Percentiles rank a stretch among this genome's conserved stretches.
phyloP scores from a whole-genome alignment of 2,888 invertebrate genomes.

The Myathropa florea region DNA sequence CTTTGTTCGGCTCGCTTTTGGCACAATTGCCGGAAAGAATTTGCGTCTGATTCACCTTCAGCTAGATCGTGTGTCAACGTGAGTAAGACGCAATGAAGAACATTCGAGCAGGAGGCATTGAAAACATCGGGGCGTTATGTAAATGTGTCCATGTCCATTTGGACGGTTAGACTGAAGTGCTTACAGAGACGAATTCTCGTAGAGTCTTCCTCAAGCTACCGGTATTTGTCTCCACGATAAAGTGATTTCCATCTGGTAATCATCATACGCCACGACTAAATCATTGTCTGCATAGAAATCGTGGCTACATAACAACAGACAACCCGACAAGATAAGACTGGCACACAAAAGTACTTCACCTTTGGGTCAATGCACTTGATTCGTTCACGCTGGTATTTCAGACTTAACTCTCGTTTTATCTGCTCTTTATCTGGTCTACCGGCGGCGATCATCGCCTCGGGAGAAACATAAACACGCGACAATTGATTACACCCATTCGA shows the following conservation, averaged over 20 bases:
- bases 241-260: too few relatives aligned
- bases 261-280: too few relatives aligned
- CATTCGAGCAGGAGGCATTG: neutral
- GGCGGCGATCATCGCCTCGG: neutral
- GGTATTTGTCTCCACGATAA: too few relatives aligned
- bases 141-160: neutral
- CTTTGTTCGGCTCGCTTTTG: constrained; percentile 6
- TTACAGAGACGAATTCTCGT: too few relatives aligned
- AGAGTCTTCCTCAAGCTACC: too few relatives aligned
- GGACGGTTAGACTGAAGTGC: neutral
- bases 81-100: neutral
- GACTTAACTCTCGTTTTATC: neutral
- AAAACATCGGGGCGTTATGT: neutral
- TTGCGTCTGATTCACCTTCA: neutral
- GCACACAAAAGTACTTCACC: neutral
- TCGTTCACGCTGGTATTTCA: neutral
- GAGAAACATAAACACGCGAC: neutral
- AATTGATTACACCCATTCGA: neutral
- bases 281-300: too few relatives aligned
- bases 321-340: neutral
- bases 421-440: neutral
- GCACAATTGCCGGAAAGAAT: constrained; percentile 13
- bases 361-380: neutral
- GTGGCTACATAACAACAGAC: neutral
- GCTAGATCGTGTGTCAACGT: neutral